A percentile compares a stretch with the other conserved stretches of the same genome.
Conservation (phyloP, 23 tunicate genomes). For the Styela clava region DNA sequence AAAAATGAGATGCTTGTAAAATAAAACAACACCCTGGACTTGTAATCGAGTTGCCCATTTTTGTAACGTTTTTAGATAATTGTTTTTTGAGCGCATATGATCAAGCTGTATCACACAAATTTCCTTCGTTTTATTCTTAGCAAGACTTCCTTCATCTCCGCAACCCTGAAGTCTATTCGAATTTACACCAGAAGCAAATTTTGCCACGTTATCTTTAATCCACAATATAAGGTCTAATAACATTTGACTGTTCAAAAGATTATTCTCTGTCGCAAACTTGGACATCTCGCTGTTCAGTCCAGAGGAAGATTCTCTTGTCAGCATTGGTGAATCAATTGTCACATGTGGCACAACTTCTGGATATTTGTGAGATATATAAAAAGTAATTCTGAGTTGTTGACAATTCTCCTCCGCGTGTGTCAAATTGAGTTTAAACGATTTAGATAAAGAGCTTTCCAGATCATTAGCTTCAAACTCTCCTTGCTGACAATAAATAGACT, state of each 20-base stretch:
- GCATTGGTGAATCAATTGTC: constrained; percentile 4
- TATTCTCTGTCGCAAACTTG: neutral
- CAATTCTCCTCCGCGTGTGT: neutral
- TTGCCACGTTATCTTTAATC: constrained; percentile 17
- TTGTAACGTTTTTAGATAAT: constrained; percentile 25
- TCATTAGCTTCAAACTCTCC: constrained; percentile 25
- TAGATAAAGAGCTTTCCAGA: neutral
- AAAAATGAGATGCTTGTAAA: constrained; percentile 31
- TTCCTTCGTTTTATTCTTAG: neutral
- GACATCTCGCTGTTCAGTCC: neutral
- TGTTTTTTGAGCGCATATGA: constrained; percentile 53
- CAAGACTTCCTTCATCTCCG: neutral
- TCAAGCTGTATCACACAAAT: constrained; percentile 32
- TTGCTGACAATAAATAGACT: constrained; percentile 37
- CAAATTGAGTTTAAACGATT: neutral
- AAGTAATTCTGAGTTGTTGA: neutral
- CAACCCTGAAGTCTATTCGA: neutral
- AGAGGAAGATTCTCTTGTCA: neutral
- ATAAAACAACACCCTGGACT: constrained; percentile 23
- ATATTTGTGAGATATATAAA: constrained; percentile 23
- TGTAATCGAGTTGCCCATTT: constrained; percentile 31
- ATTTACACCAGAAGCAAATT: neutral
- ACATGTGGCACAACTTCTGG: constrained; percentile 43
- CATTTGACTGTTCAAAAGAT: constrained; percentile 33
- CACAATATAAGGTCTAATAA: constrained; percentile 17